Conservation (phyloP, 2,113 vertebrate genomes). For the Numida meleagris region DNA sequence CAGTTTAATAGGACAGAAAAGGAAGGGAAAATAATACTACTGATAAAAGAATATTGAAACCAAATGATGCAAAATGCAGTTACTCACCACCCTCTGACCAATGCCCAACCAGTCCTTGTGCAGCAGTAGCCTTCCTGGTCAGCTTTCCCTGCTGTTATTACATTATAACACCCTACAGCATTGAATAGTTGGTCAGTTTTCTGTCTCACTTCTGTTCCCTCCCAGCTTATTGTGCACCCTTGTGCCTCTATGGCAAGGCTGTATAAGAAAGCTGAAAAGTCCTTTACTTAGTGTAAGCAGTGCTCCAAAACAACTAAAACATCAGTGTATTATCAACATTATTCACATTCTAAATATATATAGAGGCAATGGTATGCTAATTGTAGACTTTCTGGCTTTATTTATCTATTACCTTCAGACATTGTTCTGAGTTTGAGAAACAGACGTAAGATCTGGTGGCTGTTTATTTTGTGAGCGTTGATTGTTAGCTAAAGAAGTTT, state of each 20-base stretch:
- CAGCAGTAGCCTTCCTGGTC: background rate
- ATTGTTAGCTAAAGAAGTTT: background rate
- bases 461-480: background rate
- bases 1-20: background rate
- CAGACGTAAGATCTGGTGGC: fast-evolving
- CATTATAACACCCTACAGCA: background rate
- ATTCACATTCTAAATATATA: background rate
- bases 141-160: background rate
- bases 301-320: background rate
- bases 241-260: background rate
- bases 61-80: background rate
- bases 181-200: background rate
- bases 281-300: background rate
- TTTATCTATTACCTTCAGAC: background rate
- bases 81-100: background rate
- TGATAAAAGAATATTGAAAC: background rate
- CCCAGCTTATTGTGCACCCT: background rate
- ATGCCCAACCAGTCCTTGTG: background rate
- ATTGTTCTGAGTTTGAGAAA: background rate
- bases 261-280: background rate
- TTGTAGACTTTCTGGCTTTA: background rate
- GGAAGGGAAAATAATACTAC: background rate
- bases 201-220: background rate
- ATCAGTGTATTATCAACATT: background rate
- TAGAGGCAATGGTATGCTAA: background rate